Evolutionary conservation across 2,113 vertebrate genomes (phyloP).

Genomic region (Oncorhynchus kisutch): DNA sequence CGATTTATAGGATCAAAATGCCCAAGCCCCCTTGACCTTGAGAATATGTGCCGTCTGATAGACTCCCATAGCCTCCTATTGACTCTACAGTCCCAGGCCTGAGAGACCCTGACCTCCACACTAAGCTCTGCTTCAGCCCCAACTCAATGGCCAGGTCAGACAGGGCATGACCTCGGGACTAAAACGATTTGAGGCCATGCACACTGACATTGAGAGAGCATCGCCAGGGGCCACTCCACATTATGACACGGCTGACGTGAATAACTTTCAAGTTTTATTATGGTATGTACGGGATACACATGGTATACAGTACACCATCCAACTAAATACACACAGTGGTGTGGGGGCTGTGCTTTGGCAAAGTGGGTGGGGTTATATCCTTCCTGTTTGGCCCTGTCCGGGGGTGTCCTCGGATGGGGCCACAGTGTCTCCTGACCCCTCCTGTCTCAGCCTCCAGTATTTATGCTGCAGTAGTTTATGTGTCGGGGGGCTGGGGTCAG

Average conservation of each 20-base stretch:
- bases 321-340: no score
- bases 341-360: no score
- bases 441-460: no score
- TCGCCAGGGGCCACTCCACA: not conserved
- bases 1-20: conserved; percentile 33
- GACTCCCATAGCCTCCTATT: not conserved
- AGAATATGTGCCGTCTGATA: not conserved
- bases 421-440: no score
- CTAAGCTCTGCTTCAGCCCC: not conserved
- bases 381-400: no score
- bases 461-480: no score
- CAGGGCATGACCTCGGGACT: not conserved
- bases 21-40: conserved; percentile 3
- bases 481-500: no score
- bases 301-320: no score
- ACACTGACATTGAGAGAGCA: not conserved
- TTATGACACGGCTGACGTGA: not conserved
- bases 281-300: no score
- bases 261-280: no score
- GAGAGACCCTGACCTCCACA: not conserved
- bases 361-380: no score
- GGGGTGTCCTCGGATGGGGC: no score
- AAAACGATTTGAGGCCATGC: not conserved
- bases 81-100: not conserved
- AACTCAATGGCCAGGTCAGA: not conserved